Conservation (phyloP, 2,888 invertebrate species). For the Patella pellucida region DNA sequence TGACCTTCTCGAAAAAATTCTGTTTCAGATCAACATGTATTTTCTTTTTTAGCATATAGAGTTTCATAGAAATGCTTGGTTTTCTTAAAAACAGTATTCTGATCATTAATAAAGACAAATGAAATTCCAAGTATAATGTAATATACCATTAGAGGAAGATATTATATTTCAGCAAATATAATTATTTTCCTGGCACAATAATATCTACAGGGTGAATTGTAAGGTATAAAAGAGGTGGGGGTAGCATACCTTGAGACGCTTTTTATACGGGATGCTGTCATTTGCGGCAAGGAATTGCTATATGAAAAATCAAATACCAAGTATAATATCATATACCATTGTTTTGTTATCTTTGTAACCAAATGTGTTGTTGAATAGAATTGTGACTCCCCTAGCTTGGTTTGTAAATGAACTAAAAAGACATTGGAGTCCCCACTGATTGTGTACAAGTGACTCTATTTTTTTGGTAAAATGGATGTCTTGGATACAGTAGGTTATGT, state of each 20-base stretch:
- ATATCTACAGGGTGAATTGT: no score
- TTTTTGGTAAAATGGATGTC: not conserved
- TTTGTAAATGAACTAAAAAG: not conserved
- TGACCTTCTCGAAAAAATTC: not conserved
- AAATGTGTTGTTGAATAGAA: not conserved
- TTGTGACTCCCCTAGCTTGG: not conserved
- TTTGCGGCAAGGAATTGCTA: no score
- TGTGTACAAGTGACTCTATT: not conserved
- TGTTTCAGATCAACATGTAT: not conserved
- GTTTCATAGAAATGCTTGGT: not conserved
- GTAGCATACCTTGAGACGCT: no score
- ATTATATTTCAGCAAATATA: no score
- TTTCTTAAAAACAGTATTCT: not conserved
- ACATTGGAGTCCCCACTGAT: not conserved
- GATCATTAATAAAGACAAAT: constrained; percentile 9
- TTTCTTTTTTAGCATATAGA: constrained; percentile 1
- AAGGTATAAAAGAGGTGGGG: no score
- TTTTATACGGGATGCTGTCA: no score
- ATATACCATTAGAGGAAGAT: no score
- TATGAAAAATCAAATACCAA: no score
- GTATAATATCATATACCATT: no score
- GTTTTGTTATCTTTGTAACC: not conserved
- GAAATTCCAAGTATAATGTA: no score
- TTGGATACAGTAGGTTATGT: not conserved
- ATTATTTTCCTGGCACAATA: no score